Conservation (phyloP, 2,797 vertebrate genomes). For the Capromys pilorides region DNA sequence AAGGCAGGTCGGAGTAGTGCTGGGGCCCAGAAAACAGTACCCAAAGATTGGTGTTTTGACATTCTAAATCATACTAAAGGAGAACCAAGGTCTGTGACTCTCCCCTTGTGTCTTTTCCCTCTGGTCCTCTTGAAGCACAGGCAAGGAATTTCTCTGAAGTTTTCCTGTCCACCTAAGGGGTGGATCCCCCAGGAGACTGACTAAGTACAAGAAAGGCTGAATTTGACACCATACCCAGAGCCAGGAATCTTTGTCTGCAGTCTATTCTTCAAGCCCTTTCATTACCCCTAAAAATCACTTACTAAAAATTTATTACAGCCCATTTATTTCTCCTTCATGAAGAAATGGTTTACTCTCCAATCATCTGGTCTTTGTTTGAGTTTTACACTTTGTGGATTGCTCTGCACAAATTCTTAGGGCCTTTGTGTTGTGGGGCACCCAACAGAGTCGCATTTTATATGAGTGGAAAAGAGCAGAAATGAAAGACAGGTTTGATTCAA, state of each 20-base stretch:
- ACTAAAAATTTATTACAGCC: neutral
- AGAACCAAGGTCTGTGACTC: neutral
- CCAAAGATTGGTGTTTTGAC: neutral
- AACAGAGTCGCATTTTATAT: neutral
- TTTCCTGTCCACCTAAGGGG: neutral
- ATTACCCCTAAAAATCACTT: neutral
- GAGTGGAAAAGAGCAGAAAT: neutral
- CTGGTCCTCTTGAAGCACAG: neutral
- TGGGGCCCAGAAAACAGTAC: neutral
- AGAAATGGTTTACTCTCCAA: neutral
- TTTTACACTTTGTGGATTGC: neutral
- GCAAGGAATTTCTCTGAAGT: neutral
- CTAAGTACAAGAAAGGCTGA: neutral
- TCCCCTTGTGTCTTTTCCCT: neutral
- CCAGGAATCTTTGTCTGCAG: neutral
- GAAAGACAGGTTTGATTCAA: neutral
- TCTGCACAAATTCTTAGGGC: too few species aligned
- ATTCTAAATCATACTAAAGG: neutral
- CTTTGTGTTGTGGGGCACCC: neutral
- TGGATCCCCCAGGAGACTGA: neutral
- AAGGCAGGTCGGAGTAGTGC: neutral
- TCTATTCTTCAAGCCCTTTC: neutral
- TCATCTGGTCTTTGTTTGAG: neutral
- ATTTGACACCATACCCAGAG: neutral
- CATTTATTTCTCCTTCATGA: neutral